Evolutionary conservation across 2,888 invertebrate genomes (phyloP).

Genomic region (Zygogramma bicolorata): DNA sequence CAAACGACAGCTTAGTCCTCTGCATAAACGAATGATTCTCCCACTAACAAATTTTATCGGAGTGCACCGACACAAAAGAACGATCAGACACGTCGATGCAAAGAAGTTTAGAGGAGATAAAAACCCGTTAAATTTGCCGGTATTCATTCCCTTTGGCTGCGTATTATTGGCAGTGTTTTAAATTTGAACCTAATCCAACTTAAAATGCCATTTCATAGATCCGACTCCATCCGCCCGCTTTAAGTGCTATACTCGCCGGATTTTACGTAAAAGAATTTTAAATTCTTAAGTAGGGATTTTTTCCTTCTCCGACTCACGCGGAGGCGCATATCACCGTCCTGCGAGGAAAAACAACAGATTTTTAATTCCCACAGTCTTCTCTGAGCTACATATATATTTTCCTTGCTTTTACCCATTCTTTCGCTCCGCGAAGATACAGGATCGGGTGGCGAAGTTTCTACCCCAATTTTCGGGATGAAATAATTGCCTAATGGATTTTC

Average conservation of each 20-base stretch:
- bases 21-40: neutral
- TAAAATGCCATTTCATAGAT: conserved; percentile 69
- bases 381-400: conserved; percentile 66
- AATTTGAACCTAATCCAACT: conserved; percentile 69
- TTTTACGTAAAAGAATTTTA: conserved; percentile 68
- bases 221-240: conserved; percentile 61
- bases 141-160: conserved; percentile 63
- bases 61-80: conserved; percentile 46
- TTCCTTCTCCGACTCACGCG: conserved; percentile 39
- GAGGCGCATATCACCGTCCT: conserved; percentile 48
- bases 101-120: conserved; percentile 50
- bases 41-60: conserved; percentile 17
- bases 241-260: conserved; percentile 66
- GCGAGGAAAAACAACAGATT: conserved; percentile 67
- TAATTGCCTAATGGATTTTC: neutral
- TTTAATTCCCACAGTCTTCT: conserved; percentile 68
- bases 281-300: conserved; percentile 65
- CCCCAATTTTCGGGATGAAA: neutral
- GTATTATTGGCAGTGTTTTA: conserved; percentile 67
- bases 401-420: conserved; percentile 61
- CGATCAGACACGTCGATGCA: conserved; percentile 50
- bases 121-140: conserved; percentile 57
- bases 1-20: neutral
- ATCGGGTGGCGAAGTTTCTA: neutral
- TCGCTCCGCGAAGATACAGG: conserved; percentile 29